Percentiles rank a stretch among this genome's conserved stretches.
phyloP scores from a whole-genome alignment of 2,113 vertebrate genomes.

The Platysternon megacephalum region DNA sequence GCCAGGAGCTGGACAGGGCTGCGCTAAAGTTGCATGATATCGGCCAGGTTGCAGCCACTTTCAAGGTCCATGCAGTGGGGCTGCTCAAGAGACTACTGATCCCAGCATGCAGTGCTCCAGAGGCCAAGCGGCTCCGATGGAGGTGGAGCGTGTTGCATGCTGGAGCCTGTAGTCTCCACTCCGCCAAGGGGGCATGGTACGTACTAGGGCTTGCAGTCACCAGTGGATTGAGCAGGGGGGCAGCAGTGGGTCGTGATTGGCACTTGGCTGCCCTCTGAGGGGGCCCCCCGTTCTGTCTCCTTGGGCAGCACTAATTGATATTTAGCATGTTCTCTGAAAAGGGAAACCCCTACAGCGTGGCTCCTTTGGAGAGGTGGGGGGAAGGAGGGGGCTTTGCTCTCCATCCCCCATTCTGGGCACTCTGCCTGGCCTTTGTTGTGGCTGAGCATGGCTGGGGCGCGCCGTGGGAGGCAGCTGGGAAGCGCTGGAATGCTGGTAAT shows the following conservation, averaged over 20 bases:
- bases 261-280: not conserved
- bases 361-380: fast-evolving
- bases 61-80: not conserved
- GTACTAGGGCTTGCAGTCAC: not conserved
- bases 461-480: not conserved
- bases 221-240: not conserved
- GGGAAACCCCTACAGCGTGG: not conserved
- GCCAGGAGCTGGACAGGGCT: not conserved
- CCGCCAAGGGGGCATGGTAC: not conserved
- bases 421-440: constrained; percentile 31
- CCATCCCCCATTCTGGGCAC: not conserved
- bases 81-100: not conserved
- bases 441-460: constrained; percentile 3
- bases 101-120: not conserved
- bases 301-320: not conserved
- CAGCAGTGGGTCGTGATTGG: not conserved
- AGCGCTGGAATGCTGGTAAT: constrained; percentile 12
- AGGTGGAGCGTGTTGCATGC: not conserved
- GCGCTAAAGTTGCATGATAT: not conserved
- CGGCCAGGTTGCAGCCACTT: not conserved
- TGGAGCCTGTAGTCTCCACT: not conserved
- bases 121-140: not conserved
- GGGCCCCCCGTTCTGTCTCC: not conserved
- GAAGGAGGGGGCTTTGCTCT: not conserved
- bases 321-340: not conserved